phyloP scores from a whole-genome alignment of 2,113 vertebrate genomes.

The Pomatorhinus ruficollis region DNA sequence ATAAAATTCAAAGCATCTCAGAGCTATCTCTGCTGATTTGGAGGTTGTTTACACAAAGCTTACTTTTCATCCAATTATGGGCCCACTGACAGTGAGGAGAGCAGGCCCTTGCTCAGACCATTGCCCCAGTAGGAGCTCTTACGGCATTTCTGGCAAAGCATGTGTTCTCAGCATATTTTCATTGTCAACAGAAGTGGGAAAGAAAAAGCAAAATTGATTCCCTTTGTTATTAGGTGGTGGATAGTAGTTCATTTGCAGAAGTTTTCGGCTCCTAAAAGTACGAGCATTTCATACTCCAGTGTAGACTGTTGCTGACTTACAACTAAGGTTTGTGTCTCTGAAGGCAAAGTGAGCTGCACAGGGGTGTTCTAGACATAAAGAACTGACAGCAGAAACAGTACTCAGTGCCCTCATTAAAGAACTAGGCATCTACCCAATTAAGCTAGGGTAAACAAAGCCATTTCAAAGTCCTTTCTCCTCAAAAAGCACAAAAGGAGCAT shows the following conservation, averaged over 20 bases:
- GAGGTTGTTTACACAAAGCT: background rate
- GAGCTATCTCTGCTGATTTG: background rate
- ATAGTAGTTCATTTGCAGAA: background rate
- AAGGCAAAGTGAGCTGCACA: background rate
- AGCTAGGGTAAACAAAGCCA: background rate
- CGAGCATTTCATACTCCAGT: background rate
- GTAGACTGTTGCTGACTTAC: background rate
- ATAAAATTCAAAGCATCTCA: background rate
- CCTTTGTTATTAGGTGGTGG: background rate
- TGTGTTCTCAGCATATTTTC: background rate
- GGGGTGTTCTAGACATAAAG: background rate
- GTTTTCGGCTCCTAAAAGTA: background rate
- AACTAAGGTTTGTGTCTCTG: background rate
- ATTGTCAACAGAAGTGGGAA: background rate
- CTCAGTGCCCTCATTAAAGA: background rate
- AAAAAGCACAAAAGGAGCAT: background rate
- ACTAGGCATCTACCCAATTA: background rate
- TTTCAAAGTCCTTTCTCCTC: background rate
- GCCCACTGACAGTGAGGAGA: background rate
- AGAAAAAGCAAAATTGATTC: background rate
- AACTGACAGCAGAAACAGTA: background rate
- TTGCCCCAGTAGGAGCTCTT: background rate
- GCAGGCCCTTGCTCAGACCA: background rate
- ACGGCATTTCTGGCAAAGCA: background rate
- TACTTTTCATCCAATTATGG: background rate